Evolutionary conservation across 2,888 invertebrate genomes (phyloP).

Genomic region (Cataglyphis livida): DNA sequence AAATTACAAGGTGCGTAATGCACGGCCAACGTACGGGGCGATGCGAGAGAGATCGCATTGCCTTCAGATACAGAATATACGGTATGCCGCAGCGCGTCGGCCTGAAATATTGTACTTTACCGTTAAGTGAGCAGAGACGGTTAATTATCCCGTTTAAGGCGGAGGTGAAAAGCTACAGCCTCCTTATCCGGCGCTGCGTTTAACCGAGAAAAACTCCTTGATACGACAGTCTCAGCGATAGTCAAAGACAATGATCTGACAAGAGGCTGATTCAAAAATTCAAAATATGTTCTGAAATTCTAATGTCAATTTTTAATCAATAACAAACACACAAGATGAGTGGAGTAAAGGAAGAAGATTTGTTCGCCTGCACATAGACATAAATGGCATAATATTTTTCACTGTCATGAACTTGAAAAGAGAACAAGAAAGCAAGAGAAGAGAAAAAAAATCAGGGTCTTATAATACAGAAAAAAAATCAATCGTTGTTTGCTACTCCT

Average conservation of each 20-base stretch:
- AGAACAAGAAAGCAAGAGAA: conserved; percentile 26
- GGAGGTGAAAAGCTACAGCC: conserved; percentile 70
- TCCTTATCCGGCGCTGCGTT: conserved; percentile 19
- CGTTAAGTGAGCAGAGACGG: conserved; percentile 68
- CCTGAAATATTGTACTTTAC: conserved; percentile 72
- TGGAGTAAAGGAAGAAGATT: conserved; percentile 6
- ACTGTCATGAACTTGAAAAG: conserved; percentile 5
- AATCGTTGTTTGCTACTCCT: conserved; percentile 33
- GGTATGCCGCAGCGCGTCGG: conserved; percentile 45
- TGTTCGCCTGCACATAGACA: background rate
- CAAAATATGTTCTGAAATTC: background rate
- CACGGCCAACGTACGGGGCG: conserved; percentile 69
- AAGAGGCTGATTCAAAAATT: background rate
- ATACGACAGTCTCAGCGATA: background rate
- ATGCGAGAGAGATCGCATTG: conserved; percentile 45
- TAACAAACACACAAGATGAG: conserved; percentile 9
- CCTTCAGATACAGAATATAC: conserved; percentile 59
- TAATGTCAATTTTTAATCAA: conserved; percentile 16
- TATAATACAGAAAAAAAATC: conserved; percentile 54
- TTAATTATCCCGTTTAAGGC: conserved; percentile 73
- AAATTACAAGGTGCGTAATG: conserved; percentile 81
- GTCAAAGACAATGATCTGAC: background rate
- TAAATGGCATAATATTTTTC: conserved; percentile 15
- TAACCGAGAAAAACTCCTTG: conserved; percentile 40
- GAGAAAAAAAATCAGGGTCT: background rate